Evolutionary conservation across 2,888 invertebrate species (phyloP).

Genomic region (Ganaspis brasiliensis): DNA sequence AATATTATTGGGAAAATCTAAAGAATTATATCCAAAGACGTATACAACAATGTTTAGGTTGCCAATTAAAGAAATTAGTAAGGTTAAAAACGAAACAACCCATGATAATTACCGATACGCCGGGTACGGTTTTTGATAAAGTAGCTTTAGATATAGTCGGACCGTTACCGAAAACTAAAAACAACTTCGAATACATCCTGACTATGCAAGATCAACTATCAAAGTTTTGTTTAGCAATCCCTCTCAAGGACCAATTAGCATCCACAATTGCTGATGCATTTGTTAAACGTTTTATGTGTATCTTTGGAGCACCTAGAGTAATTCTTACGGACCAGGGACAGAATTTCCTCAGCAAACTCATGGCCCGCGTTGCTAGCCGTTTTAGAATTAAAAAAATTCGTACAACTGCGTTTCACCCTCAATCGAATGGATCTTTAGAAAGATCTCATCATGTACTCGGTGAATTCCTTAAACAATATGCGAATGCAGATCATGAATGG

Average conservation of each 20-base stretch:
- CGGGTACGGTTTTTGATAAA: background rate
- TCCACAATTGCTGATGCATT: constrained; percentile 58
- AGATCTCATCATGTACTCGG: constrained; percentile 47
- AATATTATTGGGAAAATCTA: background rate
- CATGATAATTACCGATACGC: background rate
- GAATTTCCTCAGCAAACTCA: constrained; percentile 40
- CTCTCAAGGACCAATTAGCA: constrained; percentile 13
- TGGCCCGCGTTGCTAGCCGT: background rate
- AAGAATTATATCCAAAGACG: background rate
- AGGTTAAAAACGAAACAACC: background rate
- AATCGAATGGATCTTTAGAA: constrained; percentile 51
- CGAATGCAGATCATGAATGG: constrained; percentile 51
- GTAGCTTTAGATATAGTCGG: background rate
- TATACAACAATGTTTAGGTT: background rate
- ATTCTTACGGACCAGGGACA: constrained; percentile 45
- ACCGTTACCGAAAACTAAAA: background rate
- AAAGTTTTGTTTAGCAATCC: background rate
- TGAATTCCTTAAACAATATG: constrained; percentile 52
- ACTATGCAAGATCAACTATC: background rate
- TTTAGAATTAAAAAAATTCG: constrained; percentile 42
- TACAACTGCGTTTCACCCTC: constrained; percentile 46
- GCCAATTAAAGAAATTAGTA: background rate
- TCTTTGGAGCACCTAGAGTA: constrained; percentile 55
- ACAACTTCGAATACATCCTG: background rate
- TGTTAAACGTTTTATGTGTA: constrained; percentile 57